Conservation (phyloP, 2,113 vertebrate genomes). For the Indicator indicator region DNA sequence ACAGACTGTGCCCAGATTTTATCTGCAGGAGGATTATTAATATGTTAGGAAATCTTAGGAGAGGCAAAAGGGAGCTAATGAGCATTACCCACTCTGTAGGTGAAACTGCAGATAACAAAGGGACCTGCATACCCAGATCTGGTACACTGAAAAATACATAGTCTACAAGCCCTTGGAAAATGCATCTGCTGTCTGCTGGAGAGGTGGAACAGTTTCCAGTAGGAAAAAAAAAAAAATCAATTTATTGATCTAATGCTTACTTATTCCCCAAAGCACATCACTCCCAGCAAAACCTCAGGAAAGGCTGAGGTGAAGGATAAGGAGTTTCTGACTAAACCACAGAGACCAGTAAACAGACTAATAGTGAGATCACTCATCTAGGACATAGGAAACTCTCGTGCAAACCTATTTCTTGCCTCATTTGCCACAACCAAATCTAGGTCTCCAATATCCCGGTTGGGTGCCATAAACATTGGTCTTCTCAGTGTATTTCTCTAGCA, state of each 20-base stretch:
- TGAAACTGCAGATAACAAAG: not conserved
- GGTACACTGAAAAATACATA: not conserved
- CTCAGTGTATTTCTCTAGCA: not conserved
- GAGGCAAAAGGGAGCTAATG: constrained; percentile 1
- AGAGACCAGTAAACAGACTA: not conserved
- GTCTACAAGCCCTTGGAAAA: not conserved
- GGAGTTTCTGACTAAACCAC: not conserved
- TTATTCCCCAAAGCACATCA: not conserved
- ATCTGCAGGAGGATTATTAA: constrained; percentile 27
- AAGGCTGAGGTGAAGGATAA: not conserved
- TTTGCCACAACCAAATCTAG: not conserved
- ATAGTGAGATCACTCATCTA: not conserved
- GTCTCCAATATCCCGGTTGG: not conserved
- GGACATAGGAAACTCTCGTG: not conserved
- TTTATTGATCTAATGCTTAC: not conserved
- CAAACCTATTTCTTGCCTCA: constrained; percentile 5
- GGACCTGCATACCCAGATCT: not conserved
- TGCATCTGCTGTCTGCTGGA: not conserved
- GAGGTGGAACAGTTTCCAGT: not conserved
- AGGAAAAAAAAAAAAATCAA: not conserved
- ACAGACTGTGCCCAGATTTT: not conserved
- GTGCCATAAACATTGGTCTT: not conserved
- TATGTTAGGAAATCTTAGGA: not conserved
- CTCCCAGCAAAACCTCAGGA: not conserved
- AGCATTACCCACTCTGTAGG: not conserved